These are phyloP conservation scores for Tyto alba DNA, from an alignment of 2,113 vertebrate species.

Conservation along the genomic window DNA sequence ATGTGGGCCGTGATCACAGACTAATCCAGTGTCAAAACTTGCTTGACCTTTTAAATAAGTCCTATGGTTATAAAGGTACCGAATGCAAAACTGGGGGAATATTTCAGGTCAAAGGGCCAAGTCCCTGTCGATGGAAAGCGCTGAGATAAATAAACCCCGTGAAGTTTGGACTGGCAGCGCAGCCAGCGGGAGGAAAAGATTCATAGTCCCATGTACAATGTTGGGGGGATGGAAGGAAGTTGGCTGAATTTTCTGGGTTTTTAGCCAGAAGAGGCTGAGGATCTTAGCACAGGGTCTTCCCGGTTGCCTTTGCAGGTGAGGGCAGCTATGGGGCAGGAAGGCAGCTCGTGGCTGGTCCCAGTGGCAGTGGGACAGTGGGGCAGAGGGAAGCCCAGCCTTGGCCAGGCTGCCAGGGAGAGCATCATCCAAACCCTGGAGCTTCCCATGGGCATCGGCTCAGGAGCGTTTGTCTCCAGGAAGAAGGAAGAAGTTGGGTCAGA, in stretches of 20 bases:
- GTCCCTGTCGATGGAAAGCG: not conserved
- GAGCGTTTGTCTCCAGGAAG: not conserved
- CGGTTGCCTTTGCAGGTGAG: accelerated
- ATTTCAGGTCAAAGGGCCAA: not conserved
- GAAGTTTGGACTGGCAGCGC: not conserved
- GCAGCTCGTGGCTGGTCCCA: accelerated
- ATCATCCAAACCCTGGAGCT: not conserved
- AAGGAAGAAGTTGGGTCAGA: not conserved
- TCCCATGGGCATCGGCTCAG: not conserved
- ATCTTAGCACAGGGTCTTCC: not conserved
- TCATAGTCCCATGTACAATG: not conserved
- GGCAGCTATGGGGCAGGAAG: not conserved
- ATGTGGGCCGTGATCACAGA: not conserved
- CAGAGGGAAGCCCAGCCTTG: not conserved
- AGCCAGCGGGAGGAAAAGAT: not conserved
- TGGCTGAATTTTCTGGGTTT: not conserved
- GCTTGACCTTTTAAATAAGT: not conserved
- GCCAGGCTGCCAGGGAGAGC: not conserved
- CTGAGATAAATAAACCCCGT: not conserved
- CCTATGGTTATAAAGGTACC: not conserved
- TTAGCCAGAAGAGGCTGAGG: not conserved
- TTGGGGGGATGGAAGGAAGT: not conserved
- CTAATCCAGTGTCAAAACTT: not conserved
- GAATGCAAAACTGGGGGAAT: not conserved
- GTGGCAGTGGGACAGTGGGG: not conserved